Base-by-base conservation (phyloP, 2,113 vertebrate genomes). In the Orthonyx spaldingii region DNA sequence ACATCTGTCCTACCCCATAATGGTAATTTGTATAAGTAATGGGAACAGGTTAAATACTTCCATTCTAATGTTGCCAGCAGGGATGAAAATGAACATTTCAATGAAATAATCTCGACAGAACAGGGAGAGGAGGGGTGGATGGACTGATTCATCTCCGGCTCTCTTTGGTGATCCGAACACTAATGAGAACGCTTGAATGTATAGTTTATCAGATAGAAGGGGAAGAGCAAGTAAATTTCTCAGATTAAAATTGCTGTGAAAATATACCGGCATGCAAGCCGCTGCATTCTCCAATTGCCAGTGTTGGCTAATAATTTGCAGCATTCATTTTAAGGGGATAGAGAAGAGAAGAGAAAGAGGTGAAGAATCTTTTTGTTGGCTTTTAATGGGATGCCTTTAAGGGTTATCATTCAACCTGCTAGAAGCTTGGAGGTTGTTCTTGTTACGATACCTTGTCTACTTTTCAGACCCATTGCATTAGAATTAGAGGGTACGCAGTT, bases 41-140 rank as follows among this genome's bases (percentile, higher is more conserved):
- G 97, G 98, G 95, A 98, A 97, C 98, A 98, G 98, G 97, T 97
- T 98, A 97, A 97, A 97, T 97, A 95, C 97, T 98, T 97, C 96
- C 97, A 97, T 97, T 97, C 97, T 97, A 87, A 96, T 94, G 97
- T 97, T 97, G 97, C 97, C 97, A 93, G 97, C 95, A 96, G 97
- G 96, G 97, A 97, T 95, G 97, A 94, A 97, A 97, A 97, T 96
- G 97, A 97, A 96, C 97, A 88, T 96, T 95, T 97, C 97, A 96
- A 93, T 97, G 96, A 96, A 97, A 97, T 98, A 97, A 87, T 96
- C 95, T 96, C 71, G 80, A 96, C 94, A 94, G 95, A 96, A 90
- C 88, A 49, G 94, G 49, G 93, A 50, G 72, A 95, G 97, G 97
- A 89, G 96, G 94, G 94, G 96, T 93, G 81, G 89, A 93, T 81